These are phyloP conservation scores for Aspiorhynchus laticeps DNA, from an alignment of 2,113 vertebrate genomes.

Conservation along the genomic window DNA sequence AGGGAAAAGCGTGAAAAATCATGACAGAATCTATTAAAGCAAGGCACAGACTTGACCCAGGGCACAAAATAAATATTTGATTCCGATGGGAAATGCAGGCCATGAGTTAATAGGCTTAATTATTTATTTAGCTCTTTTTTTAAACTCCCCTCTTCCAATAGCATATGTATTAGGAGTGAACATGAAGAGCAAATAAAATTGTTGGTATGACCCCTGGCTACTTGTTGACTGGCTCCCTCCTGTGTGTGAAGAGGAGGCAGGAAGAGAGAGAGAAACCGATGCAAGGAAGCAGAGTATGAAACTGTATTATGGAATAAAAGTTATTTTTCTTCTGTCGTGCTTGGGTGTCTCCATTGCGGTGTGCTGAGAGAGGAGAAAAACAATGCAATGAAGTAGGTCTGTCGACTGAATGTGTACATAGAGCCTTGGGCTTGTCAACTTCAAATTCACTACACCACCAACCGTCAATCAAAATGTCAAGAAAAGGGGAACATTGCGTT, in stretches of 20 bases:
- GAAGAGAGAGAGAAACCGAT: background rate
- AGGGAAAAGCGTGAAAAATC: background rate
- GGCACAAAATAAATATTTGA: constrained; percentile 38
- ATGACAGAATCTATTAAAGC: constrained; percentile 31
- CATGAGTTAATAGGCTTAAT: constrained; percentile 36
- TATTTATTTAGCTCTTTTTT: constrained; percentile 38
- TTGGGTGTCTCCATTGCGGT: constrained; percentile 8
- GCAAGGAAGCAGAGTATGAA: background rate
- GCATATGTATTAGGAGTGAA: background rate
- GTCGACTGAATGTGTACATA: constrained; percentile 15
- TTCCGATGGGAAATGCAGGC: constrained; percentile 9
- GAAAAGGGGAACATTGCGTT: constrained; percentile 15
- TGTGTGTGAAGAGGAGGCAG: background rate
- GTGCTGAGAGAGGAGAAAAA: constrained; percentile 22
- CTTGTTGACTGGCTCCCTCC: constrained; percentile 1
- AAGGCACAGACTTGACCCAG: constrained; percentile 19
- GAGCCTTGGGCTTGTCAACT: constrained; percentile 28
- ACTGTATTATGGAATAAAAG: constrained; percentile 13
- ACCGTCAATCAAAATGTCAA: constrained; percentile 25
- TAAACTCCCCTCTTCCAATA: constrained; percentile 8
- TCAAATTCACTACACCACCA: constrained; percentile 38
- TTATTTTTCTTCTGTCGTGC: constrained; percentile 3
- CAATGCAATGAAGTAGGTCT: background rate
- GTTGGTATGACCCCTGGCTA: constrained; percentile 28
- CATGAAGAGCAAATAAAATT: constrained; percentile 27